These are phyloP conservation scores for Sandelia bainsii DNA, from an alignment of 2,797 vertebrate genomes.

Conservation along the genomic window DNA sequence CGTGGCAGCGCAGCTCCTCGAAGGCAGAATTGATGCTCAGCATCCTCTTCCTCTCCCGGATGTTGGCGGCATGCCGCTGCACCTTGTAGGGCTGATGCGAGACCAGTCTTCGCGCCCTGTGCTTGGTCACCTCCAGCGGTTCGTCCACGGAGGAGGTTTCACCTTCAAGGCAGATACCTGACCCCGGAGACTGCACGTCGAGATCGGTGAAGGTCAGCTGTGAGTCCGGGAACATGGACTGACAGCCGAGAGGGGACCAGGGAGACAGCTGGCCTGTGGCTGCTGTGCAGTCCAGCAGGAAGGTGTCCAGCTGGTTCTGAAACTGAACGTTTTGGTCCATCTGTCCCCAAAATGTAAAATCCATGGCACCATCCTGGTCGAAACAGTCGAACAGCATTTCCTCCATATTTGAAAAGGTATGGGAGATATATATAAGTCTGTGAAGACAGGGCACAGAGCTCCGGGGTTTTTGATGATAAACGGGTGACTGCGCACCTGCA, in stretches of 20 bases:
- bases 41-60: constrained; percentile 88
- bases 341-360: constrained; percentile 84
- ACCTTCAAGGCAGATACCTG: constrained; percentile 73
- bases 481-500: constrained; percentile 16
- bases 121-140: constrained; percentile 50
- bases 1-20: constrained; percentile 83
- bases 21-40: constrained; percentile 87
- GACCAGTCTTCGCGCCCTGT: constrained; percentile 46
- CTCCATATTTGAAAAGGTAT: constrained; percentile 69
- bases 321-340: constrained; percentile 72
- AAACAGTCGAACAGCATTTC: constrained; percentile 76
- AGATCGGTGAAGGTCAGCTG: constrained; percentile 75
- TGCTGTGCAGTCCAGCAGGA: constrained; percentile 76
- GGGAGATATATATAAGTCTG: not conserved
- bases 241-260: constrained; percentile 70
- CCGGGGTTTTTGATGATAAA: too few relatives aligned
- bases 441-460: not conserved
- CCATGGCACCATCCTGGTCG: constrained; percentile 70
- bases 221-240: constrained; percentile 75
- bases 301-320: constrained; percentile 76
- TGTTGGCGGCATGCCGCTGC: constrained; percentile 86
- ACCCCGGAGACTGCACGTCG: constrained; percentile 67
- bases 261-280: constrained; percentile 69
- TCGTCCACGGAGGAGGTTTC: constrained; percentile 76
- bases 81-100: constrained; percentile 79